Conservation (phyloP, 2,113 vertebrate genomes). For the Chaenocephalus aceratus region DNA sequence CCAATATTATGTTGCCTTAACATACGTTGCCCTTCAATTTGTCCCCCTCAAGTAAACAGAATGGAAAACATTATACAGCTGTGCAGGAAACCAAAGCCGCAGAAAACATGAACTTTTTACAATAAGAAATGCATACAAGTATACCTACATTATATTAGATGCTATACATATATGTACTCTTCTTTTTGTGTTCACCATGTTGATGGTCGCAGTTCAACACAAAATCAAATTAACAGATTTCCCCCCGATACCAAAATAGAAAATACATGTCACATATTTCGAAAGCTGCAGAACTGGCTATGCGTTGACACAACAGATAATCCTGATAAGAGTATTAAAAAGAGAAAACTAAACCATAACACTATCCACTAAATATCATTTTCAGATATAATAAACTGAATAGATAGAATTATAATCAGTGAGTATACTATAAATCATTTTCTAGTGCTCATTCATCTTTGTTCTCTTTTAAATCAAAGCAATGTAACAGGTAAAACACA, state of each 20-base stretch:
- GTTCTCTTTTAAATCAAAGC: neutral
- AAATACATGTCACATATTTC: neutral
- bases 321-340: neutral
- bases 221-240: neutral
- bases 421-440: neutral
- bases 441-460: neutral
- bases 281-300: neutral
- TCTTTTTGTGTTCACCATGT: neutral
- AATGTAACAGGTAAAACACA: neutral
- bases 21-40: neutral
- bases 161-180: neutral
- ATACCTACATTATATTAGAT: neutral
- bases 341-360: neutral
- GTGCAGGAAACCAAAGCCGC: neutral
- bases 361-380: neutral
- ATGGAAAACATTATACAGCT: neutral
- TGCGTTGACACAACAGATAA: neutral
- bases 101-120: neutral
- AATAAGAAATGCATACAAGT: neutral
- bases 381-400: neutral
- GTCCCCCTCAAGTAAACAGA: neutral
- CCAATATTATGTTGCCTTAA: neutral
- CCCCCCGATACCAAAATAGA: too few species aligned
- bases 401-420: neutral
- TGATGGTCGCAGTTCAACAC: conserved; percentile 1